Evolutionary conservation across 2,113 vertebrate species (phyloP), one percentile per base, ranked within the genome.

Genomic region (Odontesthes bonariensis): DNA sequence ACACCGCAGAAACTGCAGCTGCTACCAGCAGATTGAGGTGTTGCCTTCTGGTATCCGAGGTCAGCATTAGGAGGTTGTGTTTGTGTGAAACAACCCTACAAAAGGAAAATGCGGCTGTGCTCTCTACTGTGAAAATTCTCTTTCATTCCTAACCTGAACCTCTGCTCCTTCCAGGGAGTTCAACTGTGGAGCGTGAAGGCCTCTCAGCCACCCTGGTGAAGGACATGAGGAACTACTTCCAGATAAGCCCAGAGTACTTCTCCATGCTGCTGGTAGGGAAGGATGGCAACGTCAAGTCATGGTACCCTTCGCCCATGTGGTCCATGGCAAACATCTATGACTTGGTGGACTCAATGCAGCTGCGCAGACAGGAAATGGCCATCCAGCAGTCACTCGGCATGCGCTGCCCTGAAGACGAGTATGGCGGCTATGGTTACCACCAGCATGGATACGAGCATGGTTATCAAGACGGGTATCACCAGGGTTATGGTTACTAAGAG

Each of bases 231-330:
- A 98, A 99, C 92, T 99, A 99, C 86, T 99, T 99, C 89, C 98
- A 99, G 93, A 95, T 97, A 87, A 99, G 98, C 86, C 96, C 96
- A 0, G 97, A 99, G 76, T 99, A 99, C 85, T 99, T 99, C 94
- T 99, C 98, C 77, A 99, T 99, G 98, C 95, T 99, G 78, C 94
- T 99, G 42, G 98, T 99, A 69, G 98, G 98, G 60, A 99, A 99
- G 90, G 98, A 99, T 0, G 96, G 98, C 65, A 99, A 99, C 2
- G 97, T 99, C 0, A 99, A 99, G 90, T 99, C 96, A 73, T 99
- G 98, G 98, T 99, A 99, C 86, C 98, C 98, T 5, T 97, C 97
- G 0, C 97, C 97, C 17, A 99, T 99, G 98, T 99, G 96, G 96
- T 98, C 97, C 55, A 98, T 99, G 98, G 97, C 97, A 0, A 99